phyloP scores from a whole-genome alignment of 2,797 vertebrate genomes.

The Oreonectes daqikongensis region DNA sequence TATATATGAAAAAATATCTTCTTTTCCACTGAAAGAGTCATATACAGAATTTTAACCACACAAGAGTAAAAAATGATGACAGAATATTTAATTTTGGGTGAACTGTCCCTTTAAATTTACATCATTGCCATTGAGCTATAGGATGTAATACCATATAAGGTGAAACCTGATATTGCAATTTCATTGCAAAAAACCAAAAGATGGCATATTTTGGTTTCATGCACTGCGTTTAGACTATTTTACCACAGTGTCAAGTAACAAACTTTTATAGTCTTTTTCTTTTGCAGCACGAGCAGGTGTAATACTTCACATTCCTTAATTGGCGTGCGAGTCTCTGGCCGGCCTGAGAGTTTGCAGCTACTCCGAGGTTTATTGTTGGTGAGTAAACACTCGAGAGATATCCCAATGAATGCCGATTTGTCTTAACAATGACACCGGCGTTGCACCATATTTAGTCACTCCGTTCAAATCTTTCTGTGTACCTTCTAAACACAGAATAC shows the following conservation, averaged over 20 bases:
- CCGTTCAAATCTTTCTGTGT: conserved; percentile 73
- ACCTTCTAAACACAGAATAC: conserved; percentile 84
- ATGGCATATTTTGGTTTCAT: no score
- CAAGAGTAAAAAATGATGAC: no score
- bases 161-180: no score
- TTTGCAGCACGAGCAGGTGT: conserved; percentile 26
- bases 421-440: conserved; percentile 71
- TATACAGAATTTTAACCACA: no score
- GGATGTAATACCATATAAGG: no score
- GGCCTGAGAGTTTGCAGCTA: conserved; percentile 25
- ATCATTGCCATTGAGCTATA: neutral
- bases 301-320: conserved; percentile 41
- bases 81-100: no score
- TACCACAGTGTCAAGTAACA: neutral
- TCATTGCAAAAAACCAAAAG: no score
- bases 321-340: conserved; percentile 8
- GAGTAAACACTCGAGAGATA: conserved; percentile 63
- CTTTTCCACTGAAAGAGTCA: no score
- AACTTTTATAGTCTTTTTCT: neutral
- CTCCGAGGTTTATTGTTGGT: conserved; percentile 40
- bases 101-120: neutral
- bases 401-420: conserved; percentile 69
- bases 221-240: no score
- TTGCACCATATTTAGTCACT: conserved; percentile 98
- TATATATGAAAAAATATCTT: no score